Base-by-base conservation (phyloP, 2,113 vertebrate genomes). In the Ploceus nigricollis region DNA sequence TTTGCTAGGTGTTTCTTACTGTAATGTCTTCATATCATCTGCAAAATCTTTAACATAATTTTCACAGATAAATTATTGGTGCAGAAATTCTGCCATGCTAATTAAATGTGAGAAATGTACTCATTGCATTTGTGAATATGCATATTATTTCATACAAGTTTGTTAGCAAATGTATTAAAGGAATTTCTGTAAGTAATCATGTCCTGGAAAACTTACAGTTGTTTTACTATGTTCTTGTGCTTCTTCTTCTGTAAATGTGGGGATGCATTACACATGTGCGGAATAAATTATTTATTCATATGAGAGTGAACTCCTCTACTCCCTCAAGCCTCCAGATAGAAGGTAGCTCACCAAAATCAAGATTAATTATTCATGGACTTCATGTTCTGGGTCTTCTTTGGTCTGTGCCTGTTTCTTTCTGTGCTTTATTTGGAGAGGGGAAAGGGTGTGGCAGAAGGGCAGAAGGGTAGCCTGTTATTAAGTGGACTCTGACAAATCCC, bases 11-110 rank as follows among this genome's bases (percentile, higher is more conserved):
- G 30, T 80, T 88, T 96, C 92, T 91, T 83, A 88, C 87, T 93
- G 42, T 80, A 96, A 94, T 91, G 66, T 90, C 90, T 95, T 90
- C 71, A 48, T 91, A 95, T 93, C 87, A 77, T 58, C 79, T 88
- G 54, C 68, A 73, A 90, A 90, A 96, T 94, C 95, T 94, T 47
- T 63, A 92, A 70, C 5, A 16, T 92, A 88, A 86, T 92, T 91
- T 96, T 94, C 79, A 94, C 79, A 94, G 85, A 81, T 95, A 88
- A 82, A 66, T 92, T 92, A 66, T 92, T 61, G 79, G 35, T 77
- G 56, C 71, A 87, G 90, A 90, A 94, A 81, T 88, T 84, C 79
- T 94, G 12, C 47, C 1, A 1, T 51, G 47, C 28, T 93, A 92
- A 96, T 96, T 94, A 92, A 90, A 68, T 73, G 51, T 83, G 83